These are phyloP conservation scores for Engystomops pustulosus DNA, from an alignment of 2,113 vertebrate genomes.

Conservation along the genomic window DNA sequence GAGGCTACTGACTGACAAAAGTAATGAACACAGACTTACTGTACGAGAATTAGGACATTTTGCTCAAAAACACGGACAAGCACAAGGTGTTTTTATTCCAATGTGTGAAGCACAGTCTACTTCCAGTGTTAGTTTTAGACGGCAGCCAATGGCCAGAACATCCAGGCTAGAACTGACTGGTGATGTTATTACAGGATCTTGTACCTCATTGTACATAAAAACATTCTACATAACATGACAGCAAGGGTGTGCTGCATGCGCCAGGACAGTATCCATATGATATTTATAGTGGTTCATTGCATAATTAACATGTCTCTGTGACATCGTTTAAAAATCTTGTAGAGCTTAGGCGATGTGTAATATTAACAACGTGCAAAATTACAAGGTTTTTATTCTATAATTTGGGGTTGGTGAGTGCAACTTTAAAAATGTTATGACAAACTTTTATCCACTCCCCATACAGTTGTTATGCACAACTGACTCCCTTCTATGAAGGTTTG, in stretches of 20 bases:
- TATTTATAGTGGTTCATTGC: too few species aligned
- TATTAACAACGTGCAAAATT: neutral
- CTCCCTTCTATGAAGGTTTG: too few species aligned
- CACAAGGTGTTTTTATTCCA: neutral
- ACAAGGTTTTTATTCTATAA: too few species aligned
- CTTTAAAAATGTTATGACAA: too few species aligned
- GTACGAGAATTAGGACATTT: neutral
- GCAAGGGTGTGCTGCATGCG: too few species aligned
- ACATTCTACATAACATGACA: neutral
- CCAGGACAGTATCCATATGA: too few species aligned
- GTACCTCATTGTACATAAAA: neutral
- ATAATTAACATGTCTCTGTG: too few species aligned
- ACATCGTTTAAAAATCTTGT: neutral
- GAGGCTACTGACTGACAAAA: neutral
- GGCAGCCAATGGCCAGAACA: neutral
- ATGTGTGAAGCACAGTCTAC: neutral
- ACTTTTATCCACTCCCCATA: too few species aligned
- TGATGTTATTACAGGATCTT: neutral
- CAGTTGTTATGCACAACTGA: too few species aligned
- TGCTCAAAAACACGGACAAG: neutral
- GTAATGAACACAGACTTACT: neutral
- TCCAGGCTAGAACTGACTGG: neutral
- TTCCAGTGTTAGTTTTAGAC: slow-evolving; percentile 2
- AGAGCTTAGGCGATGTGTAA: neutral
- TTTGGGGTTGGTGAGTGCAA: too few species aligned